Evolutionary conservation across 1,140 invertebrate genomes (phyloP).

Genomic region (Mylabris phalerata): DNA sequence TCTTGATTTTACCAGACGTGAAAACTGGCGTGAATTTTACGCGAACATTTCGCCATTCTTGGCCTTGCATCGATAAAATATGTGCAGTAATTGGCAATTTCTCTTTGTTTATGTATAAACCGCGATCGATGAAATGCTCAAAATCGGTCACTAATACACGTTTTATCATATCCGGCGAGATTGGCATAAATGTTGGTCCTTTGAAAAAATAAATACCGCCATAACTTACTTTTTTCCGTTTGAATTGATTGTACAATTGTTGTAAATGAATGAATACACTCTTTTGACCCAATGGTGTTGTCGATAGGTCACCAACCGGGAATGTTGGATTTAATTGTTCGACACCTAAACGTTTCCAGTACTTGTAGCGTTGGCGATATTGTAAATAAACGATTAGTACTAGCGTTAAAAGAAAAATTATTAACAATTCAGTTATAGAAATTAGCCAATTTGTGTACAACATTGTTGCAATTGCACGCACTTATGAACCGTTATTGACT

Average conservation of each 20-base stretch:
- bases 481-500: no score
- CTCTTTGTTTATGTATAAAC: slow-evolving; percentile 40
- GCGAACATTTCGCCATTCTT: slow-evolving; percentile 45
- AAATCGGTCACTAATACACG: slow-evolving; percentile 46
- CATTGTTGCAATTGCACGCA: no score
- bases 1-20: slow-evolving; percentile 45
- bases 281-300: slow-evolving; percentile 3
- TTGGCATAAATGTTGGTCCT: slow-evolving; percentile 25
- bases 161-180: slow-evolving; percentile 47
- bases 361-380: slow-evolving; percentile 8
- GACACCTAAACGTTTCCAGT: slow-evolving; percentile 20
- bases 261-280: slow-evolving; percentile 9
- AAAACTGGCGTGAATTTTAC: slow-evolving; percentile 45
- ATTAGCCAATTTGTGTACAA: no score
- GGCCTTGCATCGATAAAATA: slow-evolving; percentile 43
- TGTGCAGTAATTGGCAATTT: slow-evolving; percentile 44
- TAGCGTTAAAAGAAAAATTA: slow-evolving; percentile 1
- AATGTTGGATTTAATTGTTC: slow-evolving; percentile 17
- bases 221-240: slow-evolving; percentile 20
- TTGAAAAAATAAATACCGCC: slow-evolving; percentile 18
- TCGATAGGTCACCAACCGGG: slow-evolving; percentile 14
- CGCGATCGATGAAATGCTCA: slow-evolving; percentile 43
- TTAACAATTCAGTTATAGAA: background rate
- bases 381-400: slow-evolving; percentile 1
- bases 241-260: slow-evolving; percentile 34